Evolutionary conservation across 1,140 invertebrate species (phyloP).

Genomic region (Zaprionus gabonicus): DNA sequence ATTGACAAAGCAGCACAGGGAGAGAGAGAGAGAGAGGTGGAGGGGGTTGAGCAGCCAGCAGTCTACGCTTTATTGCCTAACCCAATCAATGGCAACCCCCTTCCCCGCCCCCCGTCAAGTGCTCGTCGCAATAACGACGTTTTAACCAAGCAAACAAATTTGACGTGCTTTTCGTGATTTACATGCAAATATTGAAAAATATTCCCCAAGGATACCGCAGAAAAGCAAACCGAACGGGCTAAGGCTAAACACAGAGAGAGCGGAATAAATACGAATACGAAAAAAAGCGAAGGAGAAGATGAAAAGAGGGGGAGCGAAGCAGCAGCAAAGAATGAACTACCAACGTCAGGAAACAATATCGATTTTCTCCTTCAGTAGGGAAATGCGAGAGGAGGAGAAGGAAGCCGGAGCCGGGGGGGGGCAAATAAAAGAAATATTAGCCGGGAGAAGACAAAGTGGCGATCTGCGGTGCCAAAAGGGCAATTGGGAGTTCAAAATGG

Average conservation of each 20-base stretch:
- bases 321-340: conserved; percentile 49
- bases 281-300: conserved; percentile 26
- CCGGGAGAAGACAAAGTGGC: conserved; percentile 79
- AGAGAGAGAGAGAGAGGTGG: not conserved
- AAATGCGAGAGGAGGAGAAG: conserved; percentile 43
- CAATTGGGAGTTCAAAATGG: conserved; percentile 46
- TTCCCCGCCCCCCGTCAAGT: not conserved
- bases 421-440: conserved; percentile 81
- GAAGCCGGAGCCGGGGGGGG: not conserved
- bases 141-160: conserved; percentile 82
- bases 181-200: conserved; percentile 84
- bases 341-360: conserved; percentile 70
- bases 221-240: conserved; percentile 66
- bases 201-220: conserved; percentile 82
- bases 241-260: conserved; percentile 56
- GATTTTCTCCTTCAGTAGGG: conserved; percentile 64
- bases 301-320: conserved; percentile 7
- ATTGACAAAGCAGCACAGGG: conserved; percentile 58
- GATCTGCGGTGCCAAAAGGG: conserved; percentile 43
- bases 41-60: conserved; percentile 11
- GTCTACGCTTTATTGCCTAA: conserved; percentile 73
- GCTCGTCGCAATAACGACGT: conserved; percentile 77
- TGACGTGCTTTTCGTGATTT: conserved; percentile 84
- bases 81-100: conserved; percentile 76
- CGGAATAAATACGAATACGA: conserved; percentile 22